Evolutionary conservation across 2,113 vertebrate species (phyloP).

Genomic region (Pagrus major): DNA sequence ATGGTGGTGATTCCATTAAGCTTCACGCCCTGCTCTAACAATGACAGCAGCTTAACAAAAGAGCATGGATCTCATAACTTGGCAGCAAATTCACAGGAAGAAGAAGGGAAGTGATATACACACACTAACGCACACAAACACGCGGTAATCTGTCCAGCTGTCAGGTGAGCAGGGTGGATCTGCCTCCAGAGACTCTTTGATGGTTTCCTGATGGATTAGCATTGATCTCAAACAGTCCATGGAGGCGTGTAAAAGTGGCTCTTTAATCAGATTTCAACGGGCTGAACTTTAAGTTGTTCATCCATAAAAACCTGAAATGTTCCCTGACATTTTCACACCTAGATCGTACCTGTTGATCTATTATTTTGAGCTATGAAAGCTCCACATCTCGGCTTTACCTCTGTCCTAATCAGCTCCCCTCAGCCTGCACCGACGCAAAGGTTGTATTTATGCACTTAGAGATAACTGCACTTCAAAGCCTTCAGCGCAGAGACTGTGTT

Average conservation of each 20-base stretch:
- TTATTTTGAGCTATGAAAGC: too few relatives aligned
- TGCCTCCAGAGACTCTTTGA: slow-evolving; percentile 60
- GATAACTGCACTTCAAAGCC: slow-evolving; percentile 43
- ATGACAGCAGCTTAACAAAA: slow-evolving; percentile 7
- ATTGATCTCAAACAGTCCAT: slow-evolving; percentile 24
- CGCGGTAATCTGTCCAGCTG: slow-evolving; percentile 59
- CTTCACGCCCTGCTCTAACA: slow-evolving; percentile 3
- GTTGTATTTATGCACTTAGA: slow-evolving; percentile 37
- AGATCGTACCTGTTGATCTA: too few relatives aligned
- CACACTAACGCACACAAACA: neutral
- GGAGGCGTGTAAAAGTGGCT: slow-evolving; percentile 27
- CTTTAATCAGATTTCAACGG: slow-evolving; percentile 48
- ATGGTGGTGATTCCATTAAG: neutral
- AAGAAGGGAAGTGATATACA: slow-evolving; percentile 18
- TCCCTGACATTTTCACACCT: neutral
- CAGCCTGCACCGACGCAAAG: slow-evolving; percentile 47
- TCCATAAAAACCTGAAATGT: neutral
- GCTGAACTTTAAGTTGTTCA: neutral
- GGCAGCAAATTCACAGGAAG: slow-evolving; percentile 26
- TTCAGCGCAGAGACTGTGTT: slow-evolving; percentile 10
- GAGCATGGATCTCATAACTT: neutral
- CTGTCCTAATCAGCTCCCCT: slow-evolving; percentile 8
- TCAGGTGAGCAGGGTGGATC: slow-evolving; percentile 67
- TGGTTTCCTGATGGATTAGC: slow-evolving; percentile 67
- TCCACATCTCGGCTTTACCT: slow-evolving; percentile 24